These are phyloP conservation scores for Chamaea fasciata DNA, from an alignment of 2,113 vertebrate species.

Conservation along the genomic window DNA sequence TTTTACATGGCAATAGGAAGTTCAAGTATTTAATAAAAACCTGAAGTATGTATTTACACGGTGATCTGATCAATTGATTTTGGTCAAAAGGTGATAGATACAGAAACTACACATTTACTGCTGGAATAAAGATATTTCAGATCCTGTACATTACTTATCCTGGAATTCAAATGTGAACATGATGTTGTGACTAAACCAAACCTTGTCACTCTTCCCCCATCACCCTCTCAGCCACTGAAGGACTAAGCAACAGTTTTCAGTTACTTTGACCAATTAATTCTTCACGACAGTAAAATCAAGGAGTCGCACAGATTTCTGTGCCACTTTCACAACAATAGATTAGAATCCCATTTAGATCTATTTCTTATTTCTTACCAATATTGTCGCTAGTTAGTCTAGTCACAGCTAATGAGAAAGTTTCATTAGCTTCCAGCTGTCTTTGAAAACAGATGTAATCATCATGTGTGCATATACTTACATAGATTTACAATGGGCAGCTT, in stretches of 20 bases:
- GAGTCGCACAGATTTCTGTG: not conserved
- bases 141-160: not conserved
- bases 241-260: not conserved
- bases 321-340: not conserved
- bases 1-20: not conserved
- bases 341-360: not conserved
- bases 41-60: conserved; percentile 21
- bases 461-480: rapidly evolving
- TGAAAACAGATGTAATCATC: not conserved
- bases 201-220: not conserved
- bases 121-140: not conserved
- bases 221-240: not conserved
- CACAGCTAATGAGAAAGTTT: not conserved
- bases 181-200: not conserved
- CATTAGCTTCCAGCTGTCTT: not conserved
- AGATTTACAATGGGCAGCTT: not conserved
- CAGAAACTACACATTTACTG: not conserved
- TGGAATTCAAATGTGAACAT: not conserved
- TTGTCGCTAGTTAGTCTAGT: not conserved
- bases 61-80: not conserved
- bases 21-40: conserved; percentile 53
- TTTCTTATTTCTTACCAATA: not conserved
- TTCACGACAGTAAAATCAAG: not conserved
- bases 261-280: not conserved
- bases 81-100: not conserved